Evolutionary conservation across 1,140 invertebrate genomes (phyloP).

Genomic region (Drosophila ironensis): DNA sequence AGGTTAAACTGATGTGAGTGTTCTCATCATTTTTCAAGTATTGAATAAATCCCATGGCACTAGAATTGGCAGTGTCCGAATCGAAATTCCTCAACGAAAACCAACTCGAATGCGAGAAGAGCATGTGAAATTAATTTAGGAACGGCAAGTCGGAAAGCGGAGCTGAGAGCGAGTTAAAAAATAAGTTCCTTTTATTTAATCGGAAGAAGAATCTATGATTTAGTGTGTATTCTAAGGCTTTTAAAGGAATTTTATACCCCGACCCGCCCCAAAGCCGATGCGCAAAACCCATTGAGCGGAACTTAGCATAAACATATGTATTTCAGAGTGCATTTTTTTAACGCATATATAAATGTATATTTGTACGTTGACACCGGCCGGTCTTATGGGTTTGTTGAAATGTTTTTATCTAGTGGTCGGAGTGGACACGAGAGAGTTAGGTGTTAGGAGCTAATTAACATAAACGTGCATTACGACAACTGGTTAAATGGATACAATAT

Average conservation of each 20-base stretch:
- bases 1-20: too few relatives aligned
- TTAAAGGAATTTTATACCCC: slow-evolving; percentile 49
- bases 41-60: too few relatives aligned
- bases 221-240: slow-evolving; percentile 36
- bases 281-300: background rate
- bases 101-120: slow-evolving; percentile 26
- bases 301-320: background rate
- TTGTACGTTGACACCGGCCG: slow-evolving; percentile 23
- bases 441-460: slow-evolving; percentile 35
- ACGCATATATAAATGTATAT: slow-evolving; percentile 44
- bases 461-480: slow-evolving; percentile 59
- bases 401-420: slow-evolving; percentile 46
- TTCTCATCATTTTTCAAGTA: too few relatives aligned
- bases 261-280: background rate
- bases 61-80: slow-evolving; percentile 14
- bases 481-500: slow-evolving; percentile 67
- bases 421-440: background rate
- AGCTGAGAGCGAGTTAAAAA: background rate
- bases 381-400: slow-evolving; percentile 47
- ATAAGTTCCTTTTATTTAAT: slow-evolving; percentile 41
- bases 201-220: slow-evolving; percentile 7
- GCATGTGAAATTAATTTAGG: slow-evolving; percentile 20
- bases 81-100: slow-evolving; percentile 55
- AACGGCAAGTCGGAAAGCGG: slow-evolving; percentile 10
- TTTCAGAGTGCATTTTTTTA: slow-evolving; percentile 73